A percentile compares a stretch with the other conserved stretches of the same genome.
Conservation (phyloP, 2,888 invertebrate species). For the Ganaspis brasiliensis region DNA sequence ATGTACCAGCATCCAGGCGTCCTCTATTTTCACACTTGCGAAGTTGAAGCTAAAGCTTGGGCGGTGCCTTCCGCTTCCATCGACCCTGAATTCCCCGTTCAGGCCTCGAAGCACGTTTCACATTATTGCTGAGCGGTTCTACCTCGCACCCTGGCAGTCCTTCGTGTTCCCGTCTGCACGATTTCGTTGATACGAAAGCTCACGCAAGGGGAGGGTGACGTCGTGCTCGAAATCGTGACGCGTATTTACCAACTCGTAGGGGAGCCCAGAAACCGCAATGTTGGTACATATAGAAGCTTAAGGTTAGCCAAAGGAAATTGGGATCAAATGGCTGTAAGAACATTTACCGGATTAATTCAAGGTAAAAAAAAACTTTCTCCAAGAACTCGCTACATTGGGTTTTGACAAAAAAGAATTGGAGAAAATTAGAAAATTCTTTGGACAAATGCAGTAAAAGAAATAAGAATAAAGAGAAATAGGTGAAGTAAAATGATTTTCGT, state of each 20-base stretch:
- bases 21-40: conserved; percentile 61
- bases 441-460: no score
- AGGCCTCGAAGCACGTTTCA: conserved; percentile 73
- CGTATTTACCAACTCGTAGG: conserved; percentile 46
- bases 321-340: conserved; percentile 36
- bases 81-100: conserved; percentile 70
- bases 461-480: no score
- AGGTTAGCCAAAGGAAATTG: conserved; percentile 31
- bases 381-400: background rate
- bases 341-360: conserved; percentile 29
- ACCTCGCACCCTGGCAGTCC: conserved; percentile 53
- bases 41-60: conserved; percentile 58
- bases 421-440: background rate
- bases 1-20: conserved; percentile 48
- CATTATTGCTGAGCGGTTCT: conserved; percentile 70
- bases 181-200: conserved; percentile 61
- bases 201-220: conserved; percentile 40
- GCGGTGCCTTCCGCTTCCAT: conserved; percentile 56
- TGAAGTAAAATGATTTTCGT: no score
- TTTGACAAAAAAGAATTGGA: background rate
- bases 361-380: conserved; percentile 6
- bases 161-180: conserved; percentile 55
- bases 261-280: conserved; percentile 38
- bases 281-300: conserved; percentile 37
- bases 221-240: conserved; percentile 58